Evolutionary conservation across 2,797 vertebrate species (phyloP).

Genomic region (Picus viridis): DNA sequence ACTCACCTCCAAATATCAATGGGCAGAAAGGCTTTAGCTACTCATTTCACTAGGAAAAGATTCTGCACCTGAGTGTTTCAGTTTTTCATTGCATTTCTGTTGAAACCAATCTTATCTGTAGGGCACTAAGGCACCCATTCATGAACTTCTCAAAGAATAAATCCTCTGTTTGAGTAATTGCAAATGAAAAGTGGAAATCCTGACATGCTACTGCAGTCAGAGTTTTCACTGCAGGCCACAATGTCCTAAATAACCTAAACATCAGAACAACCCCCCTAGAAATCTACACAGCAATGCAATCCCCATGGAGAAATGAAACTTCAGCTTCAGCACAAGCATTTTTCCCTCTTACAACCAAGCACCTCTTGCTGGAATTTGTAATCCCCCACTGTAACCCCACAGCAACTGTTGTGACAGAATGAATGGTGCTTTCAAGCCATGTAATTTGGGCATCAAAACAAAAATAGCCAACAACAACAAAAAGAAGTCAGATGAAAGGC

Average conservation of each 20-base stretch:
- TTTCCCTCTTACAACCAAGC: constrained; percentile 8
- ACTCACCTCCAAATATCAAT: neutral
- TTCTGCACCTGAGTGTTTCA: neutral
- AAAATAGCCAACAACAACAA: neutral
- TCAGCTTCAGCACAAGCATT: neutral
- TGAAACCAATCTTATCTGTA: neutral
- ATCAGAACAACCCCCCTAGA: neutral
- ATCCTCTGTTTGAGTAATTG: constrained; percentile 47
- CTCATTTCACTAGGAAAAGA: neutral
- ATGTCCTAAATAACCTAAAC: constrained; percentile 24
- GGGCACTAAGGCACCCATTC: neutral
- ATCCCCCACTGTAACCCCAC: neutral
- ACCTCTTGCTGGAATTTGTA: constrained; percentile 21
- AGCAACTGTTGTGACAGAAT: constrained; percentile 6
- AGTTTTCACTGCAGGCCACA: constrained; percentile 32
- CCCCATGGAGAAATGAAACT: neutral
- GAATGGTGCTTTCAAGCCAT: neutral
- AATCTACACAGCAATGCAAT: neutral
- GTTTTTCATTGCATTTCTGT: constrained; percentile 15
- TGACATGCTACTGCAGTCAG: constrained; percentile 23
- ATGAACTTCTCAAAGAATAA: constrained; percentile 36
- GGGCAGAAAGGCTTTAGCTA: neutral
- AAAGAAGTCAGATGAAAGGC: neutral
- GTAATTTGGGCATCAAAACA: neutral
- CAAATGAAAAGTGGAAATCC: constrained; percentile 45